Base-by-base conservation (phyloP, 2,113 vertebrate genomes). In the Chaetodon trifascialis region DNA sequence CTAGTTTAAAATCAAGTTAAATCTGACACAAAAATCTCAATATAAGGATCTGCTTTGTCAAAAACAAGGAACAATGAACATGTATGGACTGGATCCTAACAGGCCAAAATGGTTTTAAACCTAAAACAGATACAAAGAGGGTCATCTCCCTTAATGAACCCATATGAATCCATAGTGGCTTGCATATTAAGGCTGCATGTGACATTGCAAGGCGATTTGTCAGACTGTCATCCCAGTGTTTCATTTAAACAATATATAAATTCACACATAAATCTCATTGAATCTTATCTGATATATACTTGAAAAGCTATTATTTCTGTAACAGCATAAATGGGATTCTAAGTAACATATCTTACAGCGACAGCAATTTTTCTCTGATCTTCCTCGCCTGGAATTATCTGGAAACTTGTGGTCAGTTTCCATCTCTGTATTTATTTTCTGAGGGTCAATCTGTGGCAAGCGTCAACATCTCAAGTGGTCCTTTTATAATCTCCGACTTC, bases 281-380 rank as follows among this genome's bases (percentile, higher is more conserved):
- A 76, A 38, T 87, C 60, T 81, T 52, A 68, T 77, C 63, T 76
- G 71, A 82, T 42, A 78, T 67, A 66, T 74, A 85, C 8, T 82
- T 87, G 25, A 87, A 81, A 71, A 85, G 64, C 75, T 79, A 82
- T 86, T 83, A 8, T 69, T 80, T 91, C 59, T 90, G 92, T 92
- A 94, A 93, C 92, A 93, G 93, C 86, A 89, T 80, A 73, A 76
- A 88, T 87, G 65, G 69, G 83, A 86, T 75, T 83, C 42, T 72
- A 83, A 77, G 80, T 88, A 87, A 93, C 81, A 79, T 63, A 65
- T 80, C 47, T 83, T 79, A 84, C 72, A 82, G 34, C 46, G 68
- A 76, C 76, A 75, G 76, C 83, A 80, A 59, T 64, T 60, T 51
- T 66, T 67, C 17, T 71, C 23, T 71, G n/a, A 73, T 71, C 70